A percentile compares a stretch with the other conserved stretches of the same genome.
These are phyloP conservation scores for Myzus persicae DNA, from an alignment of 1,140 invertebrate genomes.

Conservation along the genomic window DNA sequence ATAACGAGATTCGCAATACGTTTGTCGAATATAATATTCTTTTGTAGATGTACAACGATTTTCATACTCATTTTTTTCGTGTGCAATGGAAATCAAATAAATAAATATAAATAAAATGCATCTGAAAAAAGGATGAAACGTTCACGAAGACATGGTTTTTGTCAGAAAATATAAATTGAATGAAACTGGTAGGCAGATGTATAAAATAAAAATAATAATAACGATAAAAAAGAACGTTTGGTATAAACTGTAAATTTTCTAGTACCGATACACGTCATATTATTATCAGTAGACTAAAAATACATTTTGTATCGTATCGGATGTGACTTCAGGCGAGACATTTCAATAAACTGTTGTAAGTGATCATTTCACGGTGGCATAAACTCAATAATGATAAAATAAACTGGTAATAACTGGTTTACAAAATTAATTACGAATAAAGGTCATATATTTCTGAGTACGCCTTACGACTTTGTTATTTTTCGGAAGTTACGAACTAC, in stretches of 20 bases:
- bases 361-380: neutral
- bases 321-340: neutral
- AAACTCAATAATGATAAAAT: neutral
- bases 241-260: neutral
- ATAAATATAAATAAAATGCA: neutral
- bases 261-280: neutral
- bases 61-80: neutral
- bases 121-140: neutral
- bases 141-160: neutral
- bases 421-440: neutral
- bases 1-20: neutral
- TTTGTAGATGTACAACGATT: neutral
- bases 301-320: neutral
- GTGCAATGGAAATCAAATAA: neutral
- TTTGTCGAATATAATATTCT: neutral
- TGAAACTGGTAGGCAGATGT: neutral
- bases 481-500: neutral
- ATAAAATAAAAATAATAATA: neutral
- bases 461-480: neutral
- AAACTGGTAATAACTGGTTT: slow-evolving; percentile 1
- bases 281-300: slow-evolving; percentile 9
- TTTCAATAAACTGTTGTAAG: neutral
- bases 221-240: neutral
- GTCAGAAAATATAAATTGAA: neutral
- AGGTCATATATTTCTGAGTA: neutral